phyloP scores from a whole-genome alignment of 2,113 vertebrate species.

The Progne subis region DNA sequence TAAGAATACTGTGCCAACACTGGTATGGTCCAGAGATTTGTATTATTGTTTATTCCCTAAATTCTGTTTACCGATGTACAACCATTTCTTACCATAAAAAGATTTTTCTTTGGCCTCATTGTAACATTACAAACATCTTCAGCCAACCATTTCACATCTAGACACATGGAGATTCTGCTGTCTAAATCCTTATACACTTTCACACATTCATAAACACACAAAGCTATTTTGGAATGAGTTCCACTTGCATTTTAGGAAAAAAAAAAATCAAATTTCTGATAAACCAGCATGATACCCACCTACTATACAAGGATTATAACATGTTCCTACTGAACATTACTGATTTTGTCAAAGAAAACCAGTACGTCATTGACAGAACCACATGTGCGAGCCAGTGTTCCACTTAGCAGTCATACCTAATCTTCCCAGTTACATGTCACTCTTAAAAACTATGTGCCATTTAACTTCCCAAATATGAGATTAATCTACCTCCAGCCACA shows the following conservation, averaged over 20 bases:
- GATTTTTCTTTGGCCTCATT: neutral
- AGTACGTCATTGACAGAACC: neutral
- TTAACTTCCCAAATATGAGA: neutral
- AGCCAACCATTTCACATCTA: neutral
- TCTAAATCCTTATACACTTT: neutral
- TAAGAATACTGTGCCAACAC: neutral
- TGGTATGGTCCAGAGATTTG: neutral
- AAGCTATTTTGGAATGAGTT: neutral
- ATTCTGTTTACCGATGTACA: neutral
- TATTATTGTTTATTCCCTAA: neutral
- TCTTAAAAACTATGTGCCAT: neutral
- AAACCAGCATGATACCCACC: neutral
- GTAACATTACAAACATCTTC: neutral
- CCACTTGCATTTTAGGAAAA: neutral
- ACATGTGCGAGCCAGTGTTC: neutral
- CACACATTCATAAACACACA: neutral
- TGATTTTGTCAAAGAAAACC: neutral
- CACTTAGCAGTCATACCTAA: neutral
- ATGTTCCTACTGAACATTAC: neutral
- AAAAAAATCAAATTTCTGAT: neutral
- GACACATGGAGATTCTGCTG: neutral
- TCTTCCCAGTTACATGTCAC: neutral
- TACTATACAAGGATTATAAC: neutral
- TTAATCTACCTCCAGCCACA: neutral
- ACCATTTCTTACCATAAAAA: neutral